phyloP scores from a whole-genome alignment of 2,888 invertebrate genomes.

The Lymantria dispar region DNA sequence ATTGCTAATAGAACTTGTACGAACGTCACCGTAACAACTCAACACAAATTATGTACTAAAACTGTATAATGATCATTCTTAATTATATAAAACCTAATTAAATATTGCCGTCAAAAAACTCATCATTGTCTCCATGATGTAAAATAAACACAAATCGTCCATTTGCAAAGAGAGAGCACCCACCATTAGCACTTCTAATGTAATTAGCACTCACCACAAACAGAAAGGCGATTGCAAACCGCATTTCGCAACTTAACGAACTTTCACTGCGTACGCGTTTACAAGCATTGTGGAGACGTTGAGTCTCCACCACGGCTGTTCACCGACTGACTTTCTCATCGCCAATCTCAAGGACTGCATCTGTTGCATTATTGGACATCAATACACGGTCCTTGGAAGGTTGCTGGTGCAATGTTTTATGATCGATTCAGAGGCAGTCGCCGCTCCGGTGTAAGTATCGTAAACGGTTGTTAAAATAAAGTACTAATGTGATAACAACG shows the following conservation, averaged over 20 bases:
- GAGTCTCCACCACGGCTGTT: conserved; percentile 55
- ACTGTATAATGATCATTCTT: conserved; percentile 6
- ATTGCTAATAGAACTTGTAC: conserved; percentile 1
- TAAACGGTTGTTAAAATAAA: conserved; percentile 2
- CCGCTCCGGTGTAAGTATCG: background rate
- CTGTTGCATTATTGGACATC: conserved; percentile 51
- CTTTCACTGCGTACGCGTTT: conserved; percentile 72
- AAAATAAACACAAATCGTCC: conserved; percentile 32
- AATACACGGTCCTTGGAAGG: conserved; percentile 51
- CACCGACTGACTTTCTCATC: conserved; percentile 58
- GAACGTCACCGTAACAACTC: background rate
- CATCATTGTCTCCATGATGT: conserved; percentile 24
- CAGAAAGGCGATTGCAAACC: conserved; percentile 76
- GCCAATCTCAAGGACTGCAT: conserved; percentile 67
- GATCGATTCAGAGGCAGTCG: conserved; percentile 18
- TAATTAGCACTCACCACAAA: conserved; percentile 80
- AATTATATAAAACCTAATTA: conserved; percentile 18
- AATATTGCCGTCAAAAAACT: conserved; percentile 17
- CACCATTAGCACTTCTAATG: conserved; percentile 62
- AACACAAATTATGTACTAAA: conserved; percentile 7
- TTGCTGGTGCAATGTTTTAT: conserved; percentile 49
- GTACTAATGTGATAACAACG: background rate
- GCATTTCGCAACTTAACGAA: conserved; percentile 75
- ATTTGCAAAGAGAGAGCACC: conserved; percentile 50
- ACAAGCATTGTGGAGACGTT: conserved; percentile 62